Percentiles rank a stretch among this genome's conserved stretches.
phyloP scores from a whole-genome alignment of 2,888 invertebrate genomes.

The Athrips mouffetella region DNA sequence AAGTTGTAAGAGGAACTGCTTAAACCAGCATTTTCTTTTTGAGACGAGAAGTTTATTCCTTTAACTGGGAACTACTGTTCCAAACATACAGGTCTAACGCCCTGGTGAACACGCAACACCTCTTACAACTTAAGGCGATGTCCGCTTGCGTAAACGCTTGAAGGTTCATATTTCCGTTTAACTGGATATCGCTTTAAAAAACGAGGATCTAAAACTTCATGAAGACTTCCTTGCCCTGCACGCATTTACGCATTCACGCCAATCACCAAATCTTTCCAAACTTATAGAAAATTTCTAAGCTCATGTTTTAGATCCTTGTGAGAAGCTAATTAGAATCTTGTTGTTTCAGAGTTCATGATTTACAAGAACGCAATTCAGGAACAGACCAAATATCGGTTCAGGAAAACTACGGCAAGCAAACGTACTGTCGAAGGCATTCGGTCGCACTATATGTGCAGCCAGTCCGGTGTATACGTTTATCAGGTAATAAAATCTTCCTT shows the following conservation, averaged over 20 bases:
- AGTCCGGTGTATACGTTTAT: conserved; percentile 67
- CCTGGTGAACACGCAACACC: too few species aligned
- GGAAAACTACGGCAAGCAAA: conserved; percentile 70
- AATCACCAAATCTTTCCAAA: too few species aligned
- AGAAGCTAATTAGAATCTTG: conserved; percentile 4
- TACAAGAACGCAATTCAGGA: conserved; percentile 69
- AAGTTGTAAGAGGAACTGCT: too few species aligned
- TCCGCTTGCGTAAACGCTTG: conserved; percentile 9
- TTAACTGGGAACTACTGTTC: too few species aligned
- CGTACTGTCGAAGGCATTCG: conserved; percentile 68
- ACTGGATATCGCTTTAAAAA: conserved; percentile 3
- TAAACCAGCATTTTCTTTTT: too few species aligned
- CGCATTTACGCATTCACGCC: not conserved
- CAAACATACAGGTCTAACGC: too few species aligned
- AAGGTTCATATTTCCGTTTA: not conserved
- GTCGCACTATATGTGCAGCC: conserved; percentile 71
- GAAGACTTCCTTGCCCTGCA: not conserved
- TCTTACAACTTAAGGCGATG: conserved; percentile 5
- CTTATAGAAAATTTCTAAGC: too few species aligned
- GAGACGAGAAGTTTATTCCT: too few species aligned
- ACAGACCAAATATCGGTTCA: conserved; percentile 61
- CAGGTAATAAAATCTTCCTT: conserved; percentile 39
- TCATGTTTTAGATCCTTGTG: conserved; percentile 9
- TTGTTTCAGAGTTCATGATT: conserved; percentile 56
- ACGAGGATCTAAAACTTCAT: not conserved